These are phyloP conservation scores for Chaunax sp. DNA, from an alignment of 2,797 vertebrate genomes.

Conservation along the genomic window DNA sequence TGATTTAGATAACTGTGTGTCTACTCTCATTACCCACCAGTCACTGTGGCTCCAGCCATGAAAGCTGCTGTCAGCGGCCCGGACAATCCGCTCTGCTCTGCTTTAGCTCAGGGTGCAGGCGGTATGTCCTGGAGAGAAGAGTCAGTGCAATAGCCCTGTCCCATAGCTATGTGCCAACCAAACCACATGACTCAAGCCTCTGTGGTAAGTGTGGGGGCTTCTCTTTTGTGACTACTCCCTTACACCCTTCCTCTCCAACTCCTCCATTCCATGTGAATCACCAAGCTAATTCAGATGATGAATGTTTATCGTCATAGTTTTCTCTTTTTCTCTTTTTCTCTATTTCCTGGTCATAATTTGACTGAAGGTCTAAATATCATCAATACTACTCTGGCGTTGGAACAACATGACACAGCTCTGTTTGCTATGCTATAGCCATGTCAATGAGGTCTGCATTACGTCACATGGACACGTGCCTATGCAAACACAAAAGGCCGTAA, in stretches of 20 bases:
- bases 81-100: not conserved
- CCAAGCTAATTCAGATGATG: constrained; percentile 22
- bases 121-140: constrained; percentile 54
- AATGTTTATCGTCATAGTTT: constrained; percentile 46
- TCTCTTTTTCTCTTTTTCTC: not conserved
- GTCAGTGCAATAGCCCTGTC: constrained; percentile 47
- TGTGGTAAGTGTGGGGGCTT: constrained; percentile 78
- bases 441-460: constrained; percentile 52
- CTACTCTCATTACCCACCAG: constrained; percentile 33
- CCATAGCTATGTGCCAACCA: constrained; percentile 62
- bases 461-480: constrained; percentile 53
- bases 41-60: constrained; percentile 34
- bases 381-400: constrained; percentile 52
- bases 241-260: constrained; percentile 65
- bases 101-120: constrained; percentile 24
- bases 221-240: constrained; percentile 72
- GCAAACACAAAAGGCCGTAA: constrained; percentile 58
- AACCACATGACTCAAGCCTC: constrained; percentile 75
- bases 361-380: constrained; percentile 40
- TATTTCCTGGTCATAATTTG: constrained; percentile 35
- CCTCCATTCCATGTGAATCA: constrained; percentile 65
- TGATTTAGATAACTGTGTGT: constrained; percentile 51
- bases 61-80: constrained; percentile 33
- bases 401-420: constrained; percentile 41
- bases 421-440: constrained; percentile 37